phyloP scores from a whole-genome alignment of 2,797 vertebrate species.

The Simalia tracyae region DNA sequence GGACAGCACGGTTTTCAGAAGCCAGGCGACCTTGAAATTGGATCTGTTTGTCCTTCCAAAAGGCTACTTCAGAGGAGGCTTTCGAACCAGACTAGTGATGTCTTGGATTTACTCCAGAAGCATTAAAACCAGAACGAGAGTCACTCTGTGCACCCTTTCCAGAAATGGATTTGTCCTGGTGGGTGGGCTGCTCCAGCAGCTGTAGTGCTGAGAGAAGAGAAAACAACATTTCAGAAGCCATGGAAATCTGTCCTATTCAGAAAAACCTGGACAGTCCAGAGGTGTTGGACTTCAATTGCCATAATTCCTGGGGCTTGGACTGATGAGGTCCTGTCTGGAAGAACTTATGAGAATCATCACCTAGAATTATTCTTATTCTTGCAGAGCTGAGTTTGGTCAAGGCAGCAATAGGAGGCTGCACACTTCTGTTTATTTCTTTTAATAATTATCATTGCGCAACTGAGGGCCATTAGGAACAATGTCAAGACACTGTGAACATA shows the following conservation, averaged over 20 bases:
- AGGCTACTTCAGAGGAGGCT: neutral
- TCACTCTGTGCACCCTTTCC: neutral
- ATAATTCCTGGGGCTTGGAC: neutral
- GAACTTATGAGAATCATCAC: neutral
- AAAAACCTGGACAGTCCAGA: neutral
- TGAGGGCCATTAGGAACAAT: neutral
- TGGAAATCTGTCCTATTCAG: neutral
- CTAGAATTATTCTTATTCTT: too few relatives aligned
- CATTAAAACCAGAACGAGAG: neutral
- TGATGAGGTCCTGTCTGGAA: neutral
- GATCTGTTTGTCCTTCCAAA: neutral
- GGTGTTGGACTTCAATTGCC: neutral
- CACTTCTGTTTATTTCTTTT: neutral
- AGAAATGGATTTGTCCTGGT: conserved; percentile 18
- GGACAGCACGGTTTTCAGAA: neutral
- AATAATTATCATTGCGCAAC: neutral
- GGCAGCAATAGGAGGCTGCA: neutral
- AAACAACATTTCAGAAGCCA: neutral
- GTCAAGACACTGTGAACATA: neutral
- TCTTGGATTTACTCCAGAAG: conserved; percentile 11
- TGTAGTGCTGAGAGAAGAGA: neutral
- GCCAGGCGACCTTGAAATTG: neutral
- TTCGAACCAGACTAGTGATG: neutral
- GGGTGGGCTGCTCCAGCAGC: neutral
- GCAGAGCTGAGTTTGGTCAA: neutral